A percentile compares a stretch with the other conserved stretches of the same genome.
These are phyloP conservation scores for Pseudochromis fuscus DNA, from an alignment of 2,797 vertebrate genomes.

Conservation along the genomic window DNA sequence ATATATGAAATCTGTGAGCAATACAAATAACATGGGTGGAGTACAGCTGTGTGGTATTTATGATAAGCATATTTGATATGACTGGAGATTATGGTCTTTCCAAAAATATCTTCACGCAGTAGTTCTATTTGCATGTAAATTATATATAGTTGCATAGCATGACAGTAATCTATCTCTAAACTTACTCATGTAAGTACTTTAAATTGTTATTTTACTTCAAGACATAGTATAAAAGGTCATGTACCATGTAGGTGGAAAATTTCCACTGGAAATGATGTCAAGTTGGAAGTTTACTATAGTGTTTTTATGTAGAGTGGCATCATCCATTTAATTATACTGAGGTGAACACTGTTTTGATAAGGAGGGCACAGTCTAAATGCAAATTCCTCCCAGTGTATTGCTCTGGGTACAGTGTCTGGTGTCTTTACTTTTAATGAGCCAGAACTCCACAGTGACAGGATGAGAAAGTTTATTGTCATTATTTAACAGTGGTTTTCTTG, in stretches of 20 bases:
- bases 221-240: constrained; percentile 33
- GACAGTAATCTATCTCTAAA: too few species aligned
- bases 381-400: constrained; percentile 39
- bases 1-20: too few species aligned
- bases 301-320: constrained; percentile 37
- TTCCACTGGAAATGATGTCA: constrained; percentile 30
- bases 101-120: neutral
- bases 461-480: constrained; percentile 74
- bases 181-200: neutral
- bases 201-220: constrained; percentile 6
- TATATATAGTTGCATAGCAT: neutral
- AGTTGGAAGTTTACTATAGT: constrained; percentile 6
- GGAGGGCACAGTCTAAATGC: constrained; percentile 35
- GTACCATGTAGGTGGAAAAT: neutral
- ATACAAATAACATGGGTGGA: neutral
- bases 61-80: too few species aligned
- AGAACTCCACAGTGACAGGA: constrained; percentile 49
- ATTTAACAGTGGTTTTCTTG: constrained; percentile 72
- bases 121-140: neutral
- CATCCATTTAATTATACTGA: constrained; percentile 26
- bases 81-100: too few species aligned
- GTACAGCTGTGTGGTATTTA: neutral
- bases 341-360: constrained; percentile 41
- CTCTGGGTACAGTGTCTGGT: constrained; percentile 27
- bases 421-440: constrained; percentile 41